Percentiles rank a stretch among this genome's conserved stretches.
phyloP scores from a whole-genome alignment of 2,888 invertebrate species.

The Polia nebulosa region DNA sequence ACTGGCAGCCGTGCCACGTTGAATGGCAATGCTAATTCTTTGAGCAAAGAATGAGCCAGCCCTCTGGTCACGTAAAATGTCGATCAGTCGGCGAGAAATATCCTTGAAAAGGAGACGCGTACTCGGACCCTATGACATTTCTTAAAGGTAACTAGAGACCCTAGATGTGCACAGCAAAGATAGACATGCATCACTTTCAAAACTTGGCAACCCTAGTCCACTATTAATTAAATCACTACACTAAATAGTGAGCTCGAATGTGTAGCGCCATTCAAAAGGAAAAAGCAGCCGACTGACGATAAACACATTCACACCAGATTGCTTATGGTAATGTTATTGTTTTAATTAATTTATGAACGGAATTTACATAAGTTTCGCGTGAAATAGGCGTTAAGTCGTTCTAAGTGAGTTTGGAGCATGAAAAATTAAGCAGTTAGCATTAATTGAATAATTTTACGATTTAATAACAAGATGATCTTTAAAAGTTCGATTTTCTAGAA shows the following conservation, averaged over 20 bases:
- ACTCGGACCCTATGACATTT: no score
- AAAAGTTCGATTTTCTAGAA: background rate
- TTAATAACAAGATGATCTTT: background rate
- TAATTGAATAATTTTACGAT: background rate
- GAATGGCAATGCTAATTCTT: no score
- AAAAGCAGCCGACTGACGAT: constrained; percentile 21
- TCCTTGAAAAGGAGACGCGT: no score
- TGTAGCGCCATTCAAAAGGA: constrained; percentile 27
- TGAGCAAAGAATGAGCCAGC: no score
- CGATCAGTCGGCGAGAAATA: no score
- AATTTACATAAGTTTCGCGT: constrained; percentile 42
- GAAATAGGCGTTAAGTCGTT: constrained; percentile 5
- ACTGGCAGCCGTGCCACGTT: no score
- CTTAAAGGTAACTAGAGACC: no score
- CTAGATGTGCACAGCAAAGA: no score
- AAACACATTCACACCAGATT: constrained; percentile 35
- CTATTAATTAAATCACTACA: constrained; percentile 22
- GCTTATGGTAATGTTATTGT: constrained; percentile 41
- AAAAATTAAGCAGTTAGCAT: constrained; percentile 19
- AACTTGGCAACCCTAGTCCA: constrained; percentile 31
- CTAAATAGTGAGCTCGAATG: constrained; percentile 14
- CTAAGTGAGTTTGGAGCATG: background rate
- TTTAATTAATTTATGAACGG: constrained; percentile 43
- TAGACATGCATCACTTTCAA: background rate
- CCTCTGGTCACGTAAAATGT: no score